These are phyloP conservation scores for Ptyas mucosa DNA, from an alignment of 2,113 vertebrate genomes.

Conservation along the genomic window DNA sequence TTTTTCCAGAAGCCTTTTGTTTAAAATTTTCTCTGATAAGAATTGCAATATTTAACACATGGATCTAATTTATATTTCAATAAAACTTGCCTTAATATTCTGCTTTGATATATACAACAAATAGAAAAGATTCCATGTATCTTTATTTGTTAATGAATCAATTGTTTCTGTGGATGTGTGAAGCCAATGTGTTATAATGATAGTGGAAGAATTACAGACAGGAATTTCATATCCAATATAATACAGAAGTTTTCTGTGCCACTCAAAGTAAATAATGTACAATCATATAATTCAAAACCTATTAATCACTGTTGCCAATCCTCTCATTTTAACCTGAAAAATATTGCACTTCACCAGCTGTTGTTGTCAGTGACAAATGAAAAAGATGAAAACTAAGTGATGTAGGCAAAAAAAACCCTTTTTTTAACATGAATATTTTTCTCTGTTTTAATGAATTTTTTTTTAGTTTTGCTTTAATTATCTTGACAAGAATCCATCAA, in stretches of 20 bases:
- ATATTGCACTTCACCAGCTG: slow-evolving; percentile 62
- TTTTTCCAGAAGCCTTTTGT: neutral
- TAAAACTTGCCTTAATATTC: neutral
- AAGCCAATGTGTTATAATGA: slow-evolving; percentile 49
- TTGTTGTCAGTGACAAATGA: slow-evolving; percentile 66
- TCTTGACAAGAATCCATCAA: slow-evolving; percentile 19
- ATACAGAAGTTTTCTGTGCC: slow-evolving; percentile 39
- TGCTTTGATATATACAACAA: slow-evolving; percentile 19
- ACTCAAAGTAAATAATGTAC: slow-evolving; percentile 51
- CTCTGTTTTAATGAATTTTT: slow-evolving; percentile 5
- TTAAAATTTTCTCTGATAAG: slow-evolving; percentile 16
- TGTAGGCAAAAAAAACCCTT: slow-evolving; percentile 43
- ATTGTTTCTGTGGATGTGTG: slow-evolving; percentile 20
- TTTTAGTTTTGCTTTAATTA: slow-evolving; percentile 9
- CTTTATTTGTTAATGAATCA: slow-evolving; percentile 35
- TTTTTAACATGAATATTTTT: slow-evolving; percentile 41
- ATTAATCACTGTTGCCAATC: slow-evolving; percentile 60
- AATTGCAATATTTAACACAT: slow-evolving; percentile 11
- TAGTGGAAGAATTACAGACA: slow-evolving; percentile 36
- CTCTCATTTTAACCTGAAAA: slow-evolving; percentile 51
- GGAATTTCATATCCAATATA: slow-evolving; percentile 1
- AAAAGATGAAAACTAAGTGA: slow-evolving; percentile 61
- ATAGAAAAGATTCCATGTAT: slow-evolving; percentile 3
- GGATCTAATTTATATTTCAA: neutral
- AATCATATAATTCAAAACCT: slow-evolving; percentile 26